Conservation (phyloP, 2,888 invertebrate genomes). For the Masnerella sp. region DNA sequence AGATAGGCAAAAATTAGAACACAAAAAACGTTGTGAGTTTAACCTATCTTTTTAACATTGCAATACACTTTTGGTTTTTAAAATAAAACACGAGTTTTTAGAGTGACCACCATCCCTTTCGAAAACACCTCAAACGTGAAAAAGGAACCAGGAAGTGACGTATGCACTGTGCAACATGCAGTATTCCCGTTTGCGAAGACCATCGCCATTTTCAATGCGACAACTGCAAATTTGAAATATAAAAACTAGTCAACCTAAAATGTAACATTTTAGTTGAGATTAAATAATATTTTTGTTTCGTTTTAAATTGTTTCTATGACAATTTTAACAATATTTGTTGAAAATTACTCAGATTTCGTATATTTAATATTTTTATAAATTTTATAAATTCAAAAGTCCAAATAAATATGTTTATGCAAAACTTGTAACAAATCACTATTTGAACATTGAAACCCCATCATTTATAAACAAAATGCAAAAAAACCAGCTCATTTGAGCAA, state of each 20-base stretch:
- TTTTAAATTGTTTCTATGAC: too few species aligned
- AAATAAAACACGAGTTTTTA: too few species aligned
- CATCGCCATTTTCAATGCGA: not conserved
- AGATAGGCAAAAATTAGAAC: too few species aligned
- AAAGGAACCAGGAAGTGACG: too few species aligned
- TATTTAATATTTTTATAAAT: not conserved
- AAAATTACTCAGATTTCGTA: not conserved
- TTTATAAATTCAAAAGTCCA: not conserved
- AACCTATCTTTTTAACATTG: too few species aligned
- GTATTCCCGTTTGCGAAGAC: not conserved
- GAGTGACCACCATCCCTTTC: too few species aligned
- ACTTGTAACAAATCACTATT: not conserved
- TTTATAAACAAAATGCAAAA: not conserved
- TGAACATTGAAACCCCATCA: not conserved
- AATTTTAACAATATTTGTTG: too few species aligned
- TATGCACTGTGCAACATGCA: not conserved
- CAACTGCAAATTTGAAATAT: not conserved
- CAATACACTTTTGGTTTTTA: too few species aligned
- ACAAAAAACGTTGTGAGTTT: too few species aligned
- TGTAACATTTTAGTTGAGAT: not conserved
- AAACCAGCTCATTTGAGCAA: not conserved
- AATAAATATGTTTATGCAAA: not conserved
- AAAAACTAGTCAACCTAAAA: not conserved
- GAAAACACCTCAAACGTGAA: too few species aligned
- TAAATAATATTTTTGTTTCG: not conserved